Evolutionary conservation across 2,888 invertebrate genomes (phyloP).

Genomic region (Caenorhabditis wallacei): DNA sequence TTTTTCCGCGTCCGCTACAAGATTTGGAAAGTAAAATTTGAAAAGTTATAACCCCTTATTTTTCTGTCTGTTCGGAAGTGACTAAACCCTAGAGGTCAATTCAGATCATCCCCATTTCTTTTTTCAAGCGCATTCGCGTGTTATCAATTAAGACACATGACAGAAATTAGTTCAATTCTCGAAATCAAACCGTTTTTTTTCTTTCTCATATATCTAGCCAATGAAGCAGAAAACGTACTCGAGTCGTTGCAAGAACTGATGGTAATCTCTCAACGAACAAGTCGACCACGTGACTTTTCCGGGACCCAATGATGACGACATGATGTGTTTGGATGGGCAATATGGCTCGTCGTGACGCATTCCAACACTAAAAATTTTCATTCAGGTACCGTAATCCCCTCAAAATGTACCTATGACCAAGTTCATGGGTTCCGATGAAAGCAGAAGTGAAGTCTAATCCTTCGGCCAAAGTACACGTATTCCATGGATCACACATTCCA

Average conservation of each 20-base stretch:
- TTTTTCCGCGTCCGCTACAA: conserved; percentile 77
- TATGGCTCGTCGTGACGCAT: conserved; percentile 83
- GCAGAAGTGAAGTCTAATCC: conserved; percentile 83
- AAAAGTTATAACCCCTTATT: background rate
- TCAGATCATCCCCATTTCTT: conserved; percentile 25
- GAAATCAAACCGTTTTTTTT: conserved; percentile 40
- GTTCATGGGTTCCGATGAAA: conserved; percentile 83
- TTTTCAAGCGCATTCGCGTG: conserved; percentile 31
- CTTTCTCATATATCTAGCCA: conserved; percentile 13
- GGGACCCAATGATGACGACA: conserved; percentile 82
- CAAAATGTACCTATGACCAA: conserved; percentile 83
- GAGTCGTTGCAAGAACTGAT: conserved; percentile 81
- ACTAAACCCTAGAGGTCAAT: conserved; percentile 2
- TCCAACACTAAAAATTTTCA: conserved; percentile 79
- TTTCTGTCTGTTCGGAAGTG: background rate
- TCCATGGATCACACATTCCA: conserved; percentile 83
- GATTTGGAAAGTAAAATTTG: background rate
- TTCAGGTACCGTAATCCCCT: too few species aligned
- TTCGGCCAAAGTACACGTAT: conserved; percentile 83
- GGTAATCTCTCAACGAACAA: conserved; percentile 82
- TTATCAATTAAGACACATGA: conserved; percentile 55
- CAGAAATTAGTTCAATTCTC: conserved; percentile 49
- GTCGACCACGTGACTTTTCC: conserved; percentile 83
- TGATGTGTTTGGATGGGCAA: conserved; percentile 81
- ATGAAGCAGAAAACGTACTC: conserved; percentile 76